phyloP scores from a whole-genome alignment of 2,113 vertebrate genomes.

The Camelus bactrianus region DNA sequence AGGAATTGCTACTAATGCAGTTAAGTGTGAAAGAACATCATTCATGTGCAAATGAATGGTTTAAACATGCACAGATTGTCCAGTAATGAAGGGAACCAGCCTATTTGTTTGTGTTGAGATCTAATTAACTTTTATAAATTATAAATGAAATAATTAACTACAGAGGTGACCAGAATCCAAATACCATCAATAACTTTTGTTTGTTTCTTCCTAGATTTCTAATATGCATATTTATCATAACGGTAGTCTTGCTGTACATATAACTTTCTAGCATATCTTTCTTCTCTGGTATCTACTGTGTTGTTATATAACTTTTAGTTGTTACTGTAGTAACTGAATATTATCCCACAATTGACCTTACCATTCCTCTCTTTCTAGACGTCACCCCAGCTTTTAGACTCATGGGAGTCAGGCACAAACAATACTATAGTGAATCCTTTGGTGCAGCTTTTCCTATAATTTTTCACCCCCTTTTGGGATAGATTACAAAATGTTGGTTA shows the following conservation, averaged over 20 bases:
- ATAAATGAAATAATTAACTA: slow-evolving; percentile 12
- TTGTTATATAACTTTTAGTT: background rate
- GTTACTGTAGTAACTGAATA: background rate
- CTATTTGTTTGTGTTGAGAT: slow-evolving; percentile 12
- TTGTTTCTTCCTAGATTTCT: background rate
- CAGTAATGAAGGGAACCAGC: background rate
- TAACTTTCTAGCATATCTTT: background rate
- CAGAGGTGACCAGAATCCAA: background rate
- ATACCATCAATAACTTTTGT: background rate
- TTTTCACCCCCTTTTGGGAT: background rate
- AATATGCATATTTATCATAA: background rate
- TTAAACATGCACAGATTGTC: slow-evolving; percentile 18
- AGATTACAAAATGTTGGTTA: background rate
- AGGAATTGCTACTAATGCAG: slow-evolving; percentile 34
- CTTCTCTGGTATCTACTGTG: background rate
- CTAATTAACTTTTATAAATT: slow-evolving; percentile 62
- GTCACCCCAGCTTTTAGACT: background rate
- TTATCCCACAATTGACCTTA: background rate
- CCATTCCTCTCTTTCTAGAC: background rate
- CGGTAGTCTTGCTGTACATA: background rate
- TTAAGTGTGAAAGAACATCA: slow-evolving; percentile 37
- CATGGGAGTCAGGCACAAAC: background rate
- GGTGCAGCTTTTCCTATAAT: background rate
- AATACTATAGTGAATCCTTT: background rate
- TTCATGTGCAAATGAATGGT: background rate